Conservation (phyloP, 1,140 invertebrate species). For the Drosophila prosaltans region DNA sequence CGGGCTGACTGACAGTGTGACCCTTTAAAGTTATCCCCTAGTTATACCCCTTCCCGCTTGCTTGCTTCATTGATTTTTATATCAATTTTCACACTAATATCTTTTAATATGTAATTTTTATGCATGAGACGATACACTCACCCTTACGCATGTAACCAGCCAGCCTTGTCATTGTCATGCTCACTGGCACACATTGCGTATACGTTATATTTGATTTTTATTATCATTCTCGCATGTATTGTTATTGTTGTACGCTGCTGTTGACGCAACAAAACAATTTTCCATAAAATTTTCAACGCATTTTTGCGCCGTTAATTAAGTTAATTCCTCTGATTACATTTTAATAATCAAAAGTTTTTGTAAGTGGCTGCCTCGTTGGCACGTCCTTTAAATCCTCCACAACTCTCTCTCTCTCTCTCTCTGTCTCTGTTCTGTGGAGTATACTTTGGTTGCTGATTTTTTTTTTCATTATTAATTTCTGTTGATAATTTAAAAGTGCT, state of each 20-base stretch:
- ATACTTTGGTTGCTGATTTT: constrained; percentile 17
- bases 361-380: constrained; percentile 50
- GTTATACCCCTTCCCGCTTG: constrained; percentile 18
- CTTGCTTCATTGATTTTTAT: constrained; percentile 79
- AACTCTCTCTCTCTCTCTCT: neutral
- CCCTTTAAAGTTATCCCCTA: constrained; percentile 60
- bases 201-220: constrained; percentile 75
- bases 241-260: constrained; percentile 15
- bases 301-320: constrained; percentile 72
- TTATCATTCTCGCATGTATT: constrained; percentile 44
- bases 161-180: constrained; percentile 42
- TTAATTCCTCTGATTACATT: constrained; percentile 78
- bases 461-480: constrained; percentile 62
- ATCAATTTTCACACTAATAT: constrained; percentile 81
- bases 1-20: constrained; percentile 31
- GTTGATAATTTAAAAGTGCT: constrained; percentile 79
- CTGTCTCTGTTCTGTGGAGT: neutral
- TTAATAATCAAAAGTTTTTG: constrained; percentile 73
- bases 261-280: constrained; percentile 38
- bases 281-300: constrained; percentile 52
- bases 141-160: constrained; percentile 20
- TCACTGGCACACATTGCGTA: constrained; percentile 54
- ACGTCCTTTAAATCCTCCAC: constrained; percentile 44
- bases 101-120: constrained; percentile 81
- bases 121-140: constrained; percentile 55